Evolutionary conservation across 1,140 invertebrate species (phyloP).

Genomic region (Brachionus asplanchnoidis): DNA sequence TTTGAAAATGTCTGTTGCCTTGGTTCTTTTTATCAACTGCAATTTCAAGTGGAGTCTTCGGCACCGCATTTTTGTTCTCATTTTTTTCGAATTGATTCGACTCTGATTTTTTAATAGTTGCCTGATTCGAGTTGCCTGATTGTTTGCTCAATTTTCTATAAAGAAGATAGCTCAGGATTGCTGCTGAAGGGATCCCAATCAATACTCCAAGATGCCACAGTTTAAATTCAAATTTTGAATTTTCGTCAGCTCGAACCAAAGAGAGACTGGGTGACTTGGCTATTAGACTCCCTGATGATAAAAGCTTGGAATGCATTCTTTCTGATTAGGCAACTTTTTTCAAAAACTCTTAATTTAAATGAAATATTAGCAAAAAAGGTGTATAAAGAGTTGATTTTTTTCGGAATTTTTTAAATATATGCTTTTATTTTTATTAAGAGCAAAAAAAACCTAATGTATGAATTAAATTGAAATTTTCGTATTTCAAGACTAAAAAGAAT

Average conservation of each 20-base stretch:
- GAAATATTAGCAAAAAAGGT: constrained; percentile 21
- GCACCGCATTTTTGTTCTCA: background rate
- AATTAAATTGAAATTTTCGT: background rate
- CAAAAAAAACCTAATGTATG: background rate
- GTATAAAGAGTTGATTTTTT: background rate
- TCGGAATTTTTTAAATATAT: background rate
- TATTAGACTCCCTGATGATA: background rate
- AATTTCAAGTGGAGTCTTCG: constrained; percentile 64
- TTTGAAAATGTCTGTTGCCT: constrained; percentile 81
- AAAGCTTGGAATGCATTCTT: constrained; percentile 30
- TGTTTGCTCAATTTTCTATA: background rate
- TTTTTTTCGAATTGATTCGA: background rate
- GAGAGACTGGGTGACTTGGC: background rate
- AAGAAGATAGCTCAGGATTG: background rate
- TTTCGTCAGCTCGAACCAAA: background rate
- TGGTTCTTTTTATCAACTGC: constrained; percentile 73
- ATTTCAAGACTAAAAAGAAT: background rate
- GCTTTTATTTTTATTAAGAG: background rate
- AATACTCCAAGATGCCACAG: constrained; percentile 21
- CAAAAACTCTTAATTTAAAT: background rate
- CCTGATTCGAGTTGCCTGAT: background rate
- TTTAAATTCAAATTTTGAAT: constrained; percentile 25
- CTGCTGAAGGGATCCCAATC: constrained; percentile 24
- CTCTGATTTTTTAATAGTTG: background rate
- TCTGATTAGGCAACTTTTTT: background rate